Base-by-base conservation (phyloP, 2,113 vertebrate genomes). In the Aptenodytes patagonicus region DNA sequence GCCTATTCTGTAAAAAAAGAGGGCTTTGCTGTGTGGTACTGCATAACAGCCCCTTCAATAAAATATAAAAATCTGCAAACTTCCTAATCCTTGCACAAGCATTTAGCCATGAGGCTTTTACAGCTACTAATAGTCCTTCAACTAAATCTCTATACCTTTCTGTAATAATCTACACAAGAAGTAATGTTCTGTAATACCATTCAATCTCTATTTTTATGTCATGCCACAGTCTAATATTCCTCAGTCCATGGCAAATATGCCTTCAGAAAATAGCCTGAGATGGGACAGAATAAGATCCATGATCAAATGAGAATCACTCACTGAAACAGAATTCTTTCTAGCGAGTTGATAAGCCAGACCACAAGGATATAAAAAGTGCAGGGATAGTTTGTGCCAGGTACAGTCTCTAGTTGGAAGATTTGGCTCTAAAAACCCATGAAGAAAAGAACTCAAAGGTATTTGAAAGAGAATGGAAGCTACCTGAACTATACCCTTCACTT, bases 141-240 rank as follows among this genome's bases (percentile, higher is more conserved):
- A 64, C 91, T 95, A 95, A 55, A 94, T 93, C 95, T 93, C 91
- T 89, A 78, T 73, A 91, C 82, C 38, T 79, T 89, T 71, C 72
- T 89, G 72, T 95, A 97, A 96, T 96, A 88, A 76, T 93, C 94
- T 80, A 89, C 89, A 83, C 38, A 84, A 93, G 83, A 90, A 89
- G 92, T 90, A 95, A 96, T 84, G 96, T 97, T 97, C 76, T 97
- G 96, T 86, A 93, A 96, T 93, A n/a, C 42, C 87, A 97, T 92
- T 85, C 95, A 97, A 96, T 97, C 83, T 95, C 83, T 94, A 71
- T 94, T 97, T 90, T 95, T 84, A 84, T 94, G 68, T 87, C 85
- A 91, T 95, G 44, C 73, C 84, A 87, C 57, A 77, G 91, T 78
- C 91, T 95, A 91, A 95, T 95, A 95, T 83, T 94, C 89, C 38